Evolutionary conservation across 2,113 vertebrate genomes (phyloP), one percentile per base, ranked within the genome.

Genomic region (Choloepus hoffmanni): DNA sequence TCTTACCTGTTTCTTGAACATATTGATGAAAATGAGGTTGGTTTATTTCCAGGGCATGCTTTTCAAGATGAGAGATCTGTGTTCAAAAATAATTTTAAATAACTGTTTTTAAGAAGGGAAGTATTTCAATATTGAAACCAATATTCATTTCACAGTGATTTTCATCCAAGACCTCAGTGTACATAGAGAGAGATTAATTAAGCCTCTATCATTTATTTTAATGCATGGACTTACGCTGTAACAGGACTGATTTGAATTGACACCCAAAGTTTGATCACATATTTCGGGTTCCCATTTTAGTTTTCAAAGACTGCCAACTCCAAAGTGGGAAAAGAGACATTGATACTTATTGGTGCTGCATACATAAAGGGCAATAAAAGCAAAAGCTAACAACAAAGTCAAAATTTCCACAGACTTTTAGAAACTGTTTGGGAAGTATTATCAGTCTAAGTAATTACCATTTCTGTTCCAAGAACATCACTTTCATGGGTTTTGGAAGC

Each of bases 1-100:
- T 89, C 96, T 98, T 98, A 99, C 99, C 98, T 98, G 94, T 98
- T 97, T 98, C 98, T 82, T 98, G 98, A 97, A 90, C 92, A 91
- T 95, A 95, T 33, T 98, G 98, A 90, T 82, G 95, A 21, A 97
- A 70, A 24, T 97, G 95, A 96, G 94, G 82, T 94, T 58, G 96
- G 94, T 96, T 98, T 96, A 82, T 95, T 95, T 98, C 98, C 62
- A 93, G 36, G 36, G 78, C 97, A 92, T 96, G 96, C 95, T 98
- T 97, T 74, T 98, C 88, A 0, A 13, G 94, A 92, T 96, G 96
- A 96, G 98, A 98, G 85, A 96, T 95, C 99, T 99, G 88, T 85
- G 26, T 92, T 97, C 13, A 98, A 97, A 96, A 48, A 70, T 88
- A 97, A 92, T 83, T 93, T 97, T 96, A 93, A 97, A 86, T 97